Conservation (phyloP, 1,140 invertebrate species). For the Trichomalopsis sarcophagae region DNA sequence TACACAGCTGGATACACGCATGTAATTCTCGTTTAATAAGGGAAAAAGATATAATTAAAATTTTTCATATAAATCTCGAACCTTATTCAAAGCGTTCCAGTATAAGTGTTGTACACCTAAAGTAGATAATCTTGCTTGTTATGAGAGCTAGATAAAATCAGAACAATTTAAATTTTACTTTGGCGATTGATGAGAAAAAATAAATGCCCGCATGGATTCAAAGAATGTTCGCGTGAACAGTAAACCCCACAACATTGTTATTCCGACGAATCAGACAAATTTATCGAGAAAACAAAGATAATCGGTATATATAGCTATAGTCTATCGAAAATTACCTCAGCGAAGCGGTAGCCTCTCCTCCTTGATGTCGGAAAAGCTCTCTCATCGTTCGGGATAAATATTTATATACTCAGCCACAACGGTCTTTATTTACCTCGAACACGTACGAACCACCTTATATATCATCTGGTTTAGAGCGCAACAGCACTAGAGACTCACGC, state of each 20-base stretch:
- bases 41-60: conserved; percentile 14
- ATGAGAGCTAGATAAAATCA: no score
- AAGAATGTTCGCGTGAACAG: no score
- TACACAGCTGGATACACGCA: conserved; percentile 15
- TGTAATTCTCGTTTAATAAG: conserved; percentile 9
- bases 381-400: conserved; percentile 54
- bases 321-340: conserved; percentile 41
- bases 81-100: no score
- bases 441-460: conserved; percentile 51
- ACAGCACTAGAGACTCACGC: neutral
- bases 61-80: neutral
- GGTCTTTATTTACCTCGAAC: conserved; percentile 52
- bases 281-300: no score
- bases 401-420: conserved; percentile 48
- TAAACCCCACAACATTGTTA: no score
- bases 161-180: no score
- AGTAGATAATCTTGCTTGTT: no score
- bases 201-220: no score
- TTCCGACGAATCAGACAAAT: no score
- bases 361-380: conserved; percentile 36
- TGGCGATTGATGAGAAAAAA: no score
- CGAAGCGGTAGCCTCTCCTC: conserved; percentile 14
- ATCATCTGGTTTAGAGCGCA: conserved; percentile 37
- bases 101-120: no score
- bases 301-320: no score